These are phyloP conservation scores for Nephrotoma appendiculata DNA, from an alignment of 2,888 invertebrate genomes.

Conservation along the genomic window DNA sequence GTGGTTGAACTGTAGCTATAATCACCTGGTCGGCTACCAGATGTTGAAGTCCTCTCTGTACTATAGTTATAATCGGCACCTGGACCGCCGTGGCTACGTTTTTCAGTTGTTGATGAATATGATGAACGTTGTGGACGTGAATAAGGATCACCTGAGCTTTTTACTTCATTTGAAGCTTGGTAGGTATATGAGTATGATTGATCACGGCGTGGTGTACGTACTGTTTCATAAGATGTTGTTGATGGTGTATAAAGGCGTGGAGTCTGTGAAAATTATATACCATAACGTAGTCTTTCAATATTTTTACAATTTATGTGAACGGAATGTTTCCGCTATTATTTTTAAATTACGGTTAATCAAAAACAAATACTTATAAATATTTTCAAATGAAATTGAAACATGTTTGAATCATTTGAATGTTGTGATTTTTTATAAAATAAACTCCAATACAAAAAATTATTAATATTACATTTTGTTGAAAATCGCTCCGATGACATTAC, in stretches of 20 bases:
- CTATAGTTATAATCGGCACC: slow-evolving; percentile 60
- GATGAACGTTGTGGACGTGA: slow-evolving; percentile 46
- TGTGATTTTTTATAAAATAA: not conserved
- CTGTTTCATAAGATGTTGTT: slow-evolving; percentile 40
- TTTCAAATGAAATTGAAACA: slow-evolving; percentile 30
- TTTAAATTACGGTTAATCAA: slow-evolving; percentile 4
- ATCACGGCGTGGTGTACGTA: slow-evolving; percentile 50
- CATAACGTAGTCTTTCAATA: not conserved
- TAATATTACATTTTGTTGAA: not conserved
- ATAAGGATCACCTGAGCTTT: slow-evolving; percentile 39
- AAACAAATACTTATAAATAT: slow-evolving; percentile 4
- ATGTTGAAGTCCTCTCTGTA: slow-evolving; percentile 56
- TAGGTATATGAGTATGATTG: slow-evolving; percentile 79
- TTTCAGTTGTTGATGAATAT: slow-evolving; percentile 54
- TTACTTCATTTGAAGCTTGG: slow-evolving; percentile 43
- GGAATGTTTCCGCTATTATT: not conserved
- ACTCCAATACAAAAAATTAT: not conserved
- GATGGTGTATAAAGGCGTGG: slow-evolving; percentile 78
- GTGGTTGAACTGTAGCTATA: slow-evolving; percentile 70
- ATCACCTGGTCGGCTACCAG: slow-evolving; percentile 62
- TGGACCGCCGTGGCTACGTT: slow-evolving; percentile 49
- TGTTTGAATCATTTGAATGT: slow-evolving; percentile 19
- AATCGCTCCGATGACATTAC: not conserved
- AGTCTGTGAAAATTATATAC: slow-evolving; percentile 51
- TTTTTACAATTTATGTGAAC: not conserved